phyloP scores from a whole-genome alignment of 2,888 invertebrate species.

The Drosophila dives region DNA sequence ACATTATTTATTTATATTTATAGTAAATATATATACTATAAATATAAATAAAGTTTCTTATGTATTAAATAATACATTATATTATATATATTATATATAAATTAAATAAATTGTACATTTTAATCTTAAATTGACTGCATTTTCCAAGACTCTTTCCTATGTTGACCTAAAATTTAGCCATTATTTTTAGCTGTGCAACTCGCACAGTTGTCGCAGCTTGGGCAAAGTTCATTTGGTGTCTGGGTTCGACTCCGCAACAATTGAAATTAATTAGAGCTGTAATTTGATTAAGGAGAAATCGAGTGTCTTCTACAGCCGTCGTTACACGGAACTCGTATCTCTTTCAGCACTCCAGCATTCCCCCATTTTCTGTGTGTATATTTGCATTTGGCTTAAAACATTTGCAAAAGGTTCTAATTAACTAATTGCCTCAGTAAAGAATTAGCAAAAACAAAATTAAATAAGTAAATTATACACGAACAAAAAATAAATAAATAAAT shows the following conservation, averaged over 20 bases:
- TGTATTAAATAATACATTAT: no score
- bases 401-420: slow-evolving; percentile 63
- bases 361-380: slow-evolving; percentile 27
- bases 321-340: slow-evolving; percentile 11
- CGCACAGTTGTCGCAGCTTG: slow-evolving; percentile 19
- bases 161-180: not conserved
- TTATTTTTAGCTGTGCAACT: not conserved
- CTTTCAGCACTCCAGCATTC: slow-evolving; percentile 1
- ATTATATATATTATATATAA: no score
- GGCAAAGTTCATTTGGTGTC: slow-evolving; percentile 44
- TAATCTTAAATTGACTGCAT: not conserved
- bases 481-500: slow-evolving; percentile 3
- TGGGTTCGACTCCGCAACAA: slow-evolving; percentile 55
- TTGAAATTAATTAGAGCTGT: slow-evolving; percentile 76
- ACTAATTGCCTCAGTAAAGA: slow-evolving; percentile 60
- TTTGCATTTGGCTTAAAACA: slow-evolving; percentile 54
- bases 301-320: slow-evolving; percentile 37
- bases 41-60: no score
- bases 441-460: slow-evolving; percentile 11
- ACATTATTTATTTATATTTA: no score
- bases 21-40: no score
- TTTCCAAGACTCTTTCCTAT: not conserved
- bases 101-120: no score
- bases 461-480: slow-evolving; percentile 6
- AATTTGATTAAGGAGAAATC: slow-evolving; percentile 70